Evolutionary conservation across 2,888 invertebrate species (phyloP), one percentile per base, ranked within the genome.

Genomic region (Ligdia adustata): DNA sequence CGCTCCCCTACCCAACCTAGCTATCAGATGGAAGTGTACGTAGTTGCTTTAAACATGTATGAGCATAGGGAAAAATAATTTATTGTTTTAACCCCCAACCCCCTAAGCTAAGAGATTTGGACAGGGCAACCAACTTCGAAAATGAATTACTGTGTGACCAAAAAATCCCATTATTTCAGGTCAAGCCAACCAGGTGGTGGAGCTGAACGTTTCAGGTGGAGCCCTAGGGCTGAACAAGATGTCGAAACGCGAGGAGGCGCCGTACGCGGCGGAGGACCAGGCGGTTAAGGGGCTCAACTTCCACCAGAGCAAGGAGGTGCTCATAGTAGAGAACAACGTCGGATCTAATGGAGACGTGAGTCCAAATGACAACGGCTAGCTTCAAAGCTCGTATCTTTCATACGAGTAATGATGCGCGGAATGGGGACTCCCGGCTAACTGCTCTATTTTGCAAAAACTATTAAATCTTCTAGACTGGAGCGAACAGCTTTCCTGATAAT

Each of bases 281-380:
- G 96, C 96, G 45, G 96, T 97, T 3, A 94, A 96, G 13, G 97
- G 97, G 0, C 92, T 97, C 26, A 96, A 96, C 87, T 97, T 97
- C 91, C 95, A 96, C 76, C 96, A 96, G 88, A 96, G 96, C 87
- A 97, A 97, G 91, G 97, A 97, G 86, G 93, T 96, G 64, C 92
- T 96, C 35, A 95, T 96, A 46, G 93, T 94, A 41, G 96, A 96
- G 60, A 91, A 92, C 9, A 55, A 55, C 43, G 94, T 95, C 1
- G 77, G 75, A 0, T 70, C 81, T 6, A 89, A 89, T 53, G 90
- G 89, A 15, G 87, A 88, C 53, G 88, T 89, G 35, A 78, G 80
- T 77, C 11, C 9, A 29, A 3, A 24, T 9, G n/a, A n/a, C 9
- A 1, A 1, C 24, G n/a, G 12, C 6, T 13, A n/a, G n/a, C 6